Evolutionary conservation across 2,888 invertebrate species (phyloP).

Genomic region (Mactromeris polynyma): DNA sequence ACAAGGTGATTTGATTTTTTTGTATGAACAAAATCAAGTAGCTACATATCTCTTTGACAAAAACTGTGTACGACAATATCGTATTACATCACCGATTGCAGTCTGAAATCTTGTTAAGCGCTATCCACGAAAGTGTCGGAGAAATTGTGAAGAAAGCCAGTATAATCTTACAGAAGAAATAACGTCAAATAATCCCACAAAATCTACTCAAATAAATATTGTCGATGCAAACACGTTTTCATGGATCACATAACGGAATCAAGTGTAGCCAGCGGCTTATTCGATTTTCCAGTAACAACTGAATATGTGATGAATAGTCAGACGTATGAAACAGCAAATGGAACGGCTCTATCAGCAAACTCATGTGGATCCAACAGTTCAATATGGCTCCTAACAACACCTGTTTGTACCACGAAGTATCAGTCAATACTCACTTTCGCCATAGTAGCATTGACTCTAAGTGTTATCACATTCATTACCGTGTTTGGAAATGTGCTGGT

Average conservation of each 20-base stretch:
- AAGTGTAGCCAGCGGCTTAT: constrained; percentile 8
- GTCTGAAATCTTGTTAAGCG: not conserved
- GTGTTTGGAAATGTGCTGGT: constrained; percentile 86
- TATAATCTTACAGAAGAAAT: not conserved
- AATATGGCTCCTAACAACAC: constrained; percentile 75
- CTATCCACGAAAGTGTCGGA: not conserved
- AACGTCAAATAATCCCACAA: not conserved
- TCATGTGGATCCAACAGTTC: constrained; percentile 76
- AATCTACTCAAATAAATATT: constrained; percentile 8
- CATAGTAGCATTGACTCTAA: constrained; percentile 81
- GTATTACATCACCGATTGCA: not conserved
- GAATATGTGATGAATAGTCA: not conserved
- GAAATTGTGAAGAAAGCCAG: not conserved
- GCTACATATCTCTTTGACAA: not conserved
- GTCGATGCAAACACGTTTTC: constrained; percentile 2
- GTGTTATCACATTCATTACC: constrained; percentile 84
- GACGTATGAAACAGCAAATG: not conserved
- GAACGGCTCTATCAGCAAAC: constrained; percentile 6
- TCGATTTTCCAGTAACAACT: not conserved
- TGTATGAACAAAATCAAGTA: not conserved
- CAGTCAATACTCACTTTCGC: constrained; percentile 76
- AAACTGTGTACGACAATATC: not conserved
- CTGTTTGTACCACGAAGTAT: constrained; percentile 80
- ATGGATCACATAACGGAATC: constrained; percentile 31
- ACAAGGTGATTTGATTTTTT: not conserved